Evolutionary conservation across 2,888 invertebrate genomes (phyloP), one percentile per base, ranked within the genome.

Genomic region (Pyrrhosoma nymphula): DNA sequence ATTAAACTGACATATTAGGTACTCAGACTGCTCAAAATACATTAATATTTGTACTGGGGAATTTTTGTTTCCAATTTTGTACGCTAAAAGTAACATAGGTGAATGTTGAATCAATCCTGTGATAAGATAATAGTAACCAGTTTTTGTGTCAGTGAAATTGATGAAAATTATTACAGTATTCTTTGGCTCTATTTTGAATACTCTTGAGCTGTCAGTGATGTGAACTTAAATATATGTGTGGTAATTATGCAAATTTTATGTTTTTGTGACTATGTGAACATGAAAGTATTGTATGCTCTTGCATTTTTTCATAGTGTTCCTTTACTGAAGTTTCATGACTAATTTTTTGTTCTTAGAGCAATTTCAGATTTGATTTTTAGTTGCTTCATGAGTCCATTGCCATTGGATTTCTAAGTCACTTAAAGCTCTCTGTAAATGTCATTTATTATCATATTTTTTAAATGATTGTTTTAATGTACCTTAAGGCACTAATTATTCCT

Each of bases 21-120:
- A 82, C 26, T 82, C 16, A 35, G 30, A 82, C 82, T 82, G 82
- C 82, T 82, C 82, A 82, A 82, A 69, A 69, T 69, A 69, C n/a
- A 69, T 35, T 30, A 1, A 82, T 82, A 69, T 26, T 69, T 30
- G 35, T 26, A 82, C 6, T 35, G 69, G 69, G 30, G 82, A 82
- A 82, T 82, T 82, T 16, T 82, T 14, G 35, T 82, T 69, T 82
- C 30, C 82, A 16, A 35, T 82, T 82, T 82, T 82, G 82, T 82
- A 82, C 26, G 16, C 18, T 82, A 26, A 82, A 14, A 82, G 18
- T 82, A 82, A 12, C 8, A 35, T 82, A 35, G 82, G 82, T 82
- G 35, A 82, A 82, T 35, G 82, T 8, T 82, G 30, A 30, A 82
- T 82, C 14, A 82, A 35, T 82, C 82, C 82, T 82, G 82, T 82